Evolutionary conservation across 2,797 vertebrate genomes (phyloP), one percentile per base, ranked within the genome.

Genomic region (Sebastes nivosus): DNA sequence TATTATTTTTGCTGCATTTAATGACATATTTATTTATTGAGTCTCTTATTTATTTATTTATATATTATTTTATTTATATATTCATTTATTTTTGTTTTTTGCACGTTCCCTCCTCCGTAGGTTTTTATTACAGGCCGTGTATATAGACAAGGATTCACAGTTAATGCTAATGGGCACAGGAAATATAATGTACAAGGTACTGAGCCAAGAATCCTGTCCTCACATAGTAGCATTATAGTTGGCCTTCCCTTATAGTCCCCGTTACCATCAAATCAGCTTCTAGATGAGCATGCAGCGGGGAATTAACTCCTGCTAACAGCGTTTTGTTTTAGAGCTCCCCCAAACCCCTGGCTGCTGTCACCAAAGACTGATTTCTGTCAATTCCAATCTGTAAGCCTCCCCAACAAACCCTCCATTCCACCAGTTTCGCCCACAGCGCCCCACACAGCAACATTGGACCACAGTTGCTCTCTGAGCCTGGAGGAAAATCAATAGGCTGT

Each of bases 341-440:
- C 12, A 63, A 77, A 79, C 72, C 71, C 69, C 73, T 81, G 67
- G 77, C 75, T 75, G 75, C 75, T 84, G 91, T 92, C 93, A 91
- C 68, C 77, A 76, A 82, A 86, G 88, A 94, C 86, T 84, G 92
- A 94, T 95, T 94, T 91, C 83, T 92, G 89, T 93, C 94, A 94
- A 92, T 94, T 93, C 84, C 92, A 92, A 93, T 95, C 87, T 89
- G 87, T 90, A 77, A 75, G 77, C 85, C 72, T 79, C 72, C 82
- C 69, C 67, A 38, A 60, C 67, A 73, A 18, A 72, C 54, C 79
- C n/a, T 75, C 79, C 79, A 65, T 87, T 88, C 69, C 80, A 81
- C 42, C 76, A 68, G 75, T 82, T 52, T 85, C 20, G 79, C 89
- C 82, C 46, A 82, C 72, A 88, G 85, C 85, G 4, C 70, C 24